These are phyloP conservation scores for Chloebia gouldiae DNA, from an alignment of 2,113 vertebrate genomes.

Conservation along the genomic window DNA sequence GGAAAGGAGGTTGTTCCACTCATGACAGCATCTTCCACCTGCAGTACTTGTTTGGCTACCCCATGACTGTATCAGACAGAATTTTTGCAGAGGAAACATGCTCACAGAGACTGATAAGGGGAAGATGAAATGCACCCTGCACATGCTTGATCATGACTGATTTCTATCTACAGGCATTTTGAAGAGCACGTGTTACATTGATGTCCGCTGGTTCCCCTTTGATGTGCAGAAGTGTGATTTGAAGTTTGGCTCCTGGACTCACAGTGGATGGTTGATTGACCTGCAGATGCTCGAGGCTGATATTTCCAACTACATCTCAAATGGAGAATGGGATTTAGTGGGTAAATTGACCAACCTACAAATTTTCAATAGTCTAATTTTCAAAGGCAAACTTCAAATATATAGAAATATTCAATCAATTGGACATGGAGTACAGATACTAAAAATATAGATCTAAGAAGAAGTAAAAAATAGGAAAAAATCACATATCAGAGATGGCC, in stretches of 20 bases:
- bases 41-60: not conserved
- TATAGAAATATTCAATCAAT: not conserved
- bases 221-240: constrained; percentile 90
- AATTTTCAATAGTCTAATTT: not conserved
- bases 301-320: constrained; percentile 87
- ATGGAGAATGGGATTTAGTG: constrained; percentile 92
- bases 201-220: constrained; percentile 92
- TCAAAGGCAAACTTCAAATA: not conserved
- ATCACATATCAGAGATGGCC: not conserved
- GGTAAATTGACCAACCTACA: constrained; percentile 68
- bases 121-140: not conserved
- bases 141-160: not conserved
- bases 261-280: constrained; percentile 89
- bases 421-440: not conserved
- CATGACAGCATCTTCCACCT: not conserved
- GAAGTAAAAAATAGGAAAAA: not conserved
- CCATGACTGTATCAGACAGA: not conserved
- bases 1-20: not conserved
- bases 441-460: not conserved
- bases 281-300: constrained; percentile 90
- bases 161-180: constrained; percentile 64
- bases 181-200: constrained; percentile 86
- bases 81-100: not conserved
- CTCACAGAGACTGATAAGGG: not conserved
- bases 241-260: constrained; percentile 92